Conservation (phyloP, 2,113 vertebrate species). For the Porphyrio hochstetteri region DNA sequence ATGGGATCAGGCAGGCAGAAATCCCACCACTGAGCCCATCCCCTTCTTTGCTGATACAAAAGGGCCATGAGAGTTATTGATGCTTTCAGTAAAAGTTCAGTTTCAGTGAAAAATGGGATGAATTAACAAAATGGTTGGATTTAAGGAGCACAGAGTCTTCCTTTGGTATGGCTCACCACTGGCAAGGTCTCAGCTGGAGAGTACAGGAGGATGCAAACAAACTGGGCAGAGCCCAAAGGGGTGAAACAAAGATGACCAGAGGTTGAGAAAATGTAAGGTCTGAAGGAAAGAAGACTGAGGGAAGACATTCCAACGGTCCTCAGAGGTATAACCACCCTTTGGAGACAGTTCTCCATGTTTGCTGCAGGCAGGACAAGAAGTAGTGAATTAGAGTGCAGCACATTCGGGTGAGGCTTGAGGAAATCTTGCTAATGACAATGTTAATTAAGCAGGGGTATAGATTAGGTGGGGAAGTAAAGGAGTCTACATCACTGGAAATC, state of each 20-base stretch:
- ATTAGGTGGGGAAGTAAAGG: conserved; percentile 1
- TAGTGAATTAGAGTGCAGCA: background rate
- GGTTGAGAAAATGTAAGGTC: fast-evolving
- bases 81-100: no score
- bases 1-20: background rate
- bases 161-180: fast-evolving
- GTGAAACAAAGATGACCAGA: background rate
- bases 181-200: background rate
- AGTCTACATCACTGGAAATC: background rate
- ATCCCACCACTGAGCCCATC: background rate
- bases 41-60: fast-evolving
- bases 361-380: background rate
- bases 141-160: background rate
- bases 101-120: background rate
- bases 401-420: background rate
- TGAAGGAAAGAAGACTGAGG: background rate
- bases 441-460: conserved; percentile 22
- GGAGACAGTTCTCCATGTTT: background rate
- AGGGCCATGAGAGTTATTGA: background rate
- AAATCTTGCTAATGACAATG: background rate
- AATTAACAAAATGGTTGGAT: background rate
- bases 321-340: background rate
- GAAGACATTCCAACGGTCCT: background rate
- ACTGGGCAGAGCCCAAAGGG: background rate
- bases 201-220: background rate